Base-by-base conservation (phyloP, 2,888 invertebrate genomes). In the Metallyticus violacea region DNA sequence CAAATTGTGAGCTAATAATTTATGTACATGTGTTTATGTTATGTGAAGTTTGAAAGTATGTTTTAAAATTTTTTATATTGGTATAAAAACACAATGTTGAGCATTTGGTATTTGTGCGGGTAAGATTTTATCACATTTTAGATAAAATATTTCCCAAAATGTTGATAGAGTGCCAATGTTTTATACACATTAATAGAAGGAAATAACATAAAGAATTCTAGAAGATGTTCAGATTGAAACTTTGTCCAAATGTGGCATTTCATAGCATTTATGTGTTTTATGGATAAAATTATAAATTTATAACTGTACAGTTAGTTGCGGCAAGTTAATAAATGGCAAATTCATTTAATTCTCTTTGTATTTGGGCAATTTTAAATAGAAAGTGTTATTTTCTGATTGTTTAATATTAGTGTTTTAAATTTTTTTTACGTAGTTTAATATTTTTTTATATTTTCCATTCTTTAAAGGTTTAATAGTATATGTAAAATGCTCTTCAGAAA, bases 81-180 rank as follows among this genome's bases (percentile, higher is more conserved):
- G 77, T 77, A 15, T 62, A 76, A 27, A 15, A 82, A 26, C 76
- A 76, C 81, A 30, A 40, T 82, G 82, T 76, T 81, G 76, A 77
- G 83, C 77, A 83, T 83, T 83, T 83, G n/a, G 25, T 77, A 83
- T 83, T 83, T 83, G 77, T 83, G 83, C n/a, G 62, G 83, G 77
- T 83, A 83, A 83, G n/a, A 83, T 83, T 83, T 83, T 83, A 83
- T 83, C 83, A 40, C 77, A 77, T 28, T 77, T 76, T 83, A 77
- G 83, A 83, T 82, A 26, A 76, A n/a, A 27, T 83, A n/a, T 28
- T 83, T 62, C 83, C 77, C 28, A n/a, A 28, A n/a, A 30, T 83
- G 83, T 25, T 81, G 29, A 30, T 30, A 81, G 40, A 25, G 30
- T 81, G 30, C 81, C 81, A 81, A 25, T 81, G 25, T 81, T 81